Base-by-base conservation (phyloP, 2,888 invertebrate genomes). In the Tholera decimalis region DNA sequence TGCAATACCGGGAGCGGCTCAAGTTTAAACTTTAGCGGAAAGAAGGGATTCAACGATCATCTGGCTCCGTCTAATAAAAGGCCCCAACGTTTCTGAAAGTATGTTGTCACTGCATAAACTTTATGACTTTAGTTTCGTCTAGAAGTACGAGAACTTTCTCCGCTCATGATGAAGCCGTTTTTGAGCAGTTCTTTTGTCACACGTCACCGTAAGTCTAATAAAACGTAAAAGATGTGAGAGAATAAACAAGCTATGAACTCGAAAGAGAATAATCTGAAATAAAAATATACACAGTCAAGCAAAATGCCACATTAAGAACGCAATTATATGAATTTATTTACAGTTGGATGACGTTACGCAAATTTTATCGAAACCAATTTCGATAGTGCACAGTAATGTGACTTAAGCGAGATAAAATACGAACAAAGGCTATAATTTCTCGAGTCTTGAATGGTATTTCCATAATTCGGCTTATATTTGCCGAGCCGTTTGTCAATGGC, bases 61-160 rank as follows among this genome's bases (percentile, higher is more conserved):
- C 92, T 91, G 86, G 85, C 90, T 86, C 77, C 86, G 88, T 92
- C 91, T 92, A 94, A 94, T 94, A 94, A 93, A 94, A 93, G 89
- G 89, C 90, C 35, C 82, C 82, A 84, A 81, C 89, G 89, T 91
- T 91, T 85, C 87, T 91, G 89, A 93, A 93, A 94, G n/a, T 94
- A 94, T 95, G 93, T 94, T 91, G 94, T 94, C 94, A 93, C 93
- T 92, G 93, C 90, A 93, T 93, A 92, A 94, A 93, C 85, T 94
- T 95, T 94, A 95, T 89, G 93, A 91, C 85, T 92, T 91, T 91
- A 92, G 93, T 92, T 93, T 88, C 85, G 86, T 88, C 87, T 90
- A 85, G 87, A 83, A 85, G 89, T 88, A 90, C 81, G 88, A 88
- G 82, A 91, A 91, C 82, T 90, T 91, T 87, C 70, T 69, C 74